These are phyloP conservation scores for Belonocnema kinseyi DNA, from an alignment of 1,140 invertebrate genomes.

Conservation along the genomic window DNA sequence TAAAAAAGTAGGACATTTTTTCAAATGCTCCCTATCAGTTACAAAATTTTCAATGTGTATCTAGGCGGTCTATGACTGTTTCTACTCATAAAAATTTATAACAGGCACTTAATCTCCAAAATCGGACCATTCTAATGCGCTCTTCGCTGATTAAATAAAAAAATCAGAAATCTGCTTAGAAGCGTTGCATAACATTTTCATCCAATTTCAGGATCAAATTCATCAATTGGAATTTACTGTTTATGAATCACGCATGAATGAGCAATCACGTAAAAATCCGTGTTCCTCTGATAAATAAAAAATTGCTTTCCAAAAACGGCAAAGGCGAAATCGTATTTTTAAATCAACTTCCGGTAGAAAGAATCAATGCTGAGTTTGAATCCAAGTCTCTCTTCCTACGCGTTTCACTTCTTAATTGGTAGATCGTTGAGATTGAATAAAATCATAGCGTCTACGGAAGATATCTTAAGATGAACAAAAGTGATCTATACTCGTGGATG, in stretches of 20 bases:
- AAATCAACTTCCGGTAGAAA: constrained; percentile 37
- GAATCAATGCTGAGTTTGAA: constrained; percentile 24
- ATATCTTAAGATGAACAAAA: neutral
- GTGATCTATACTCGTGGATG: constrained; percentile 15
- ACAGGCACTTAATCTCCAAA: too few relatives aligned
- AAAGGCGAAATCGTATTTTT: constrained; percentile 1
- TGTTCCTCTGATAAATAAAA: neutral
- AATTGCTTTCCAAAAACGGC: constrained; percentile 17
- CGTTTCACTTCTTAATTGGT: constrained; percentile 53
- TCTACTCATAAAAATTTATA: too few relatives aligned
- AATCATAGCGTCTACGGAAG: constrained; percentile 31
- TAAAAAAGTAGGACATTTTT: too few relatives aligned
- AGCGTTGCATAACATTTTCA: too few relatives aligned
- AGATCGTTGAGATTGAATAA: constrained; percentile 49
- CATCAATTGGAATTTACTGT: too few relatives aligned
- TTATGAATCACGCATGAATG: neutral
- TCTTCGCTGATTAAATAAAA: too few relatives aligned
- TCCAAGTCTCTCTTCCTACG: constrained; percentile 31
- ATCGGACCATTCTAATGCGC: too few relatives aligned
- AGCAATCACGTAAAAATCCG: neutral
- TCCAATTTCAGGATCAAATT: too few relatives aligned
- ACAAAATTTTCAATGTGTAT: too few relatives aligned
- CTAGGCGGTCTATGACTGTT: too few relatives aligned
- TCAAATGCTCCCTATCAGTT: too few relatives aligned
- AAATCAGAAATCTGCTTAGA: too few relatives aligned